Evolutionary conservation across 1,140 invertebrate species (phyloP).

Genomic region (Drosophila takahashii): DNA sequence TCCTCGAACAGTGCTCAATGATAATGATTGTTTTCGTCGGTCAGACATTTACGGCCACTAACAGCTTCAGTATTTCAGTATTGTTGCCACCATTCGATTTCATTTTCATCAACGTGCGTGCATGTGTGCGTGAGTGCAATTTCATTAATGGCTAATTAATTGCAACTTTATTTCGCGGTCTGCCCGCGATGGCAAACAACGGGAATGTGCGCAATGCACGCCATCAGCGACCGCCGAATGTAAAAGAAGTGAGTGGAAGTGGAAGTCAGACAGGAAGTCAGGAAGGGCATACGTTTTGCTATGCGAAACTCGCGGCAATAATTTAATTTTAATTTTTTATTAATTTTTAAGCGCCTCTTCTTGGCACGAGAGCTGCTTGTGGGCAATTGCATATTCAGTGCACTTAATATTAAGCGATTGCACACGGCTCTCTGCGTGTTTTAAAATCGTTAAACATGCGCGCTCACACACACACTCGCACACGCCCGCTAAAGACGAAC

Average conservation of each 20-base stretch:
- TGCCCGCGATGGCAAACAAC: conserved; percentile 33
- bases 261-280: conserved; percentile 5
- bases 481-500: conserved; percentile 38
- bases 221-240: conserved; percentile 13
- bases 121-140: conserved; percentile 34
- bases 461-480: conserved; percentile 8
- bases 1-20: not conserved
- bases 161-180: conserved; percentile 66
- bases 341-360: conserved; percentile 62
- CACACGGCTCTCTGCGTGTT: conserved; percentile 56
- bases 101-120: conserved; percentile 49
- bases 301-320: conserved; percentile 64
- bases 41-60: conserved; percentile 35
- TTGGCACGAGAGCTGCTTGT: conserved; percentile 45
- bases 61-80: conserved; percentile 27
- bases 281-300: conserved; percentile 65
- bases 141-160: conserved; percentile 74
- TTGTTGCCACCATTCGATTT: conserved; percentile 36
- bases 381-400: conserved; percentile 31
- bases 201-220: conserved; percentile 60
- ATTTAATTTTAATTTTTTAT: conserved; percentile 69
- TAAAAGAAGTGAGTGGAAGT: not conserved
- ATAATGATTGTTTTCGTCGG: conserved; percentile 37
- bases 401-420: conserved; percentile 58
- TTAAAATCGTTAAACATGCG: conserved; percentile 62